phyloP scores from a whole-genome alignment of 23 tunicate genomes.

The Halocynthia aurantium region DNA sequence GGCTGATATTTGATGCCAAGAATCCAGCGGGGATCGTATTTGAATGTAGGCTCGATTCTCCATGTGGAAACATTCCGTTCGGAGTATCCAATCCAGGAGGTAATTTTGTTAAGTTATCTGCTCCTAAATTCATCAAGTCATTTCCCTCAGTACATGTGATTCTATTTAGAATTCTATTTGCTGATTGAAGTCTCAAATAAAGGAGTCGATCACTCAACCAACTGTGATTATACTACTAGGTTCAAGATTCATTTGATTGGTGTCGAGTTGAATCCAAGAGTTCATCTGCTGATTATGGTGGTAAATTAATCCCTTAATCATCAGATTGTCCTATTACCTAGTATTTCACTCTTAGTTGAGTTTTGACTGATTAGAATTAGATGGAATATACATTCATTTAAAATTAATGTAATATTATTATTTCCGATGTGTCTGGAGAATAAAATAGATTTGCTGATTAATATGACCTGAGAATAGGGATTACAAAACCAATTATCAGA shows the following conservation, averaged over 20 bases:
- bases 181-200: constrained; percentile 67
- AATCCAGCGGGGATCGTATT: constrained; percentile 61
- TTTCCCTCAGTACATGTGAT: background rate
- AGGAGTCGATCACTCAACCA: constrained; percentile 78
- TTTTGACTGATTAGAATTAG: no score
- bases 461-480: no score
- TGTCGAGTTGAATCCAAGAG: constrained; percentile 51
- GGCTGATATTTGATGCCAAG: constrained; percentile 41
- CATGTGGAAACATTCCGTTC: constrained; percentile 78
- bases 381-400: no score
- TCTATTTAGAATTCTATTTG: constrained; percentile 53
- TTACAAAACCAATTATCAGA: no score
- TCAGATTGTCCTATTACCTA: background rate
- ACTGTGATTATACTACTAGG: constrained; percentile 79
- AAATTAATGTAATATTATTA: no score
- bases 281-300: constrained; percentile 63
- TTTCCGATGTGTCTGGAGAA: no score
- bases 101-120: background rate
- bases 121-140: no score
- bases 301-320: constrained; percentile 24
- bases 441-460: no score
- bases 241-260: constrained; percentile 65
- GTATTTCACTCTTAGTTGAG: no score
- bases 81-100: constrained; percentile 57
- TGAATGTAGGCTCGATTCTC: constrained; percentile 69